Percentiles rank a stretch among this genome's conserved stretches.
Evolutionary conservation across 2,888 invertebrate genomes (phyloP).

Genomic region (Diarsia dahlii): DNA sequence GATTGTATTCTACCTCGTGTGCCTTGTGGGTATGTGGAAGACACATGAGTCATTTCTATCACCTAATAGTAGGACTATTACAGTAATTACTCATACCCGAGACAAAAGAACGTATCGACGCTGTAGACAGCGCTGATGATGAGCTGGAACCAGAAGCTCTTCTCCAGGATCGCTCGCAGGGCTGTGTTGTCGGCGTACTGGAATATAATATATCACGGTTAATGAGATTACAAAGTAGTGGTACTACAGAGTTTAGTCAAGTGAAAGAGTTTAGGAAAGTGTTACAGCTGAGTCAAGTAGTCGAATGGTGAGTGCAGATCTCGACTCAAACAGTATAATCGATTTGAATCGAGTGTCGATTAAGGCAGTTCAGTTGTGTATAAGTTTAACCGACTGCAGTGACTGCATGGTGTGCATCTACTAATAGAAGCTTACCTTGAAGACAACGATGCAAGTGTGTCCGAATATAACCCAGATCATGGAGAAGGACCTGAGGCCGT

Average conservation of each 20-base stretch:
- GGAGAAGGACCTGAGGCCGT: slow-evolving; percentile 92
- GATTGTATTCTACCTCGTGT: no score
- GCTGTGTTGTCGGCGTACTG: slow-evolving; percentile 95
- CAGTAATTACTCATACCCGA: slow-evolving; percentile 84
- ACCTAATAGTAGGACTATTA: no score
- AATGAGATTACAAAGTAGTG: background rate
- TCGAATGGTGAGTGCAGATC: background rate
- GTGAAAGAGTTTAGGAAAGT: background rate
- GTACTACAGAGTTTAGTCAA: background rate
- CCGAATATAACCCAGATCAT: slow-evolving; percentile 94
- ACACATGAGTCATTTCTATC: no score
- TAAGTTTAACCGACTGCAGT: background rate
- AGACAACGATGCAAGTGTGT: slow-evolving; percentile 94
- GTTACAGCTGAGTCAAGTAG: background rate
- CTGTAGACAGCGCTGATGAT: slow-evolving; percentile 95
- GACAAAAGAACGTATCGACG: slow-evolving; percentile 96
- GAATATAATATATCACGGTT: slow-evolving; percentile 41
- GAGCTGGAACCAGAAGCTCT: slow-evolving; percentile 95
- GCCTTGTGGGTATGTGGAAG: no score
- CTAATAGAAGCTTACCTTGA: slow-evolving; percentile 88
- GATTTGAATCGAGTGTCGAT: background rate
- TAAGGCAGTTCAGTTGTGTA: background rate
- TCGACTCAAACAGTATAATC: background rate
- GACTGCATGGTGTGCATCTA: background rate
- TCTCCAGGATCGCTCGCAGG: slow-evolving; percentile 92